Evolutionary conservation across 1,140 invertebrate genomes (phyloP).

Genomic region (Cardiocondyla obscurior): DNA sequence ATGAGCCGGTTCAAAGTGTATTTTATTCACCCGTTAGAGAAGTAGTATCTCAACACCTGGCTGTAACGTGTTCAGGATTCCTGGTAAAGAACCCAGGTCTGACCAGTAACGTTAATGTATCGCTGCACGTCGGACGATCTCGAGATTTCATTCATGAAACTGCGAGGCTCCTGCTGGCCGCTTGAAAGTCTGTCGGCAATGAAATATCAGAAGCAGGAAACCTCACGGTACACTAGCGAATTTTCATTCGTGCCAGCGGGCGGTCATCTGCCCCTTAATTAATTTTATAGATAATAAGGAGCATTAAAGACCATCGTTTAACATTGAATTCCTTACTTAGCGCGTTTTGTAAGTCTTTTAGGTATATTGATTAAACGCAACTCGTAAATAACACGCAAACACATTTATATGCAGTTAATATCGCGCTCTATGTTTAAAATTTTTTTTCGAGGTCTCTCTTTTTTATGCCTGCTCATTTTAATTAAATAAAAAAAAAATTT

Average conservation of each 20-base stretch:
- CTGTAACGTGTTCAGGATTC: constrained; percentile 57
- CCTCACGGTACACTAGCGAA: neutral
- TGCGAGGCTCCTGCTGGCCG: constrained; percentile 13
- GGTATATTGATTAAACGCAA: neutral
- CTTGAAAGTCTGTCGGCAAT: constrained; percentile 2
- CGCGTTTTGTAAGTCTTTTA: neutral
- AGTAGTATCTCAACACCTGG: constrained; percentile 61
- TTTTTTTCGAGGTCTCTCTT: neutral
- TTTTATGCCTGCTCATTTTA: neutral
- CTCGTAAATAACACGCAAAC: neutral
- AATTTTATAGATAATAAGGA: neutral
- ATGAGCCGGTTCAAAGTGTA: neutral
- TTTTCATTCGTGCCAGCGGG: constrained; percentile 1
- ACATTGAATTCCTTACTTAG: neutral
- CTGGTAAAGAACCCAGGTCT: constrained; percentile 54
- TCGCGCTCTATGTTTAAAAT: neutral
- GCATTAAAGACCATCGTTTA: neutral
- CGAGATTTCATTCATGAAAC: constrained; percentile 68
- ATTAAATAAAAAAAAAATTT: neutral
- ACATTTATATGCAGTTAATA: neutral
- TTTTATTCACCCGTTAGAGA: constrained; percentile 60
- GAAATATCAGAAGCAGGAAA: constrained; percentile 44
- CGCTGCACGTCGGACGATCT: constrained; percentile 55
- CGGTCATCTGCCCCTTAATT: constrained; percentile 25
- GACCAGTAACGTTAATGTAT: constrained; percentile 58